Conservation (phyloP, 2,888 invertebrate species). For the Cephus pygmeus region DNA sequence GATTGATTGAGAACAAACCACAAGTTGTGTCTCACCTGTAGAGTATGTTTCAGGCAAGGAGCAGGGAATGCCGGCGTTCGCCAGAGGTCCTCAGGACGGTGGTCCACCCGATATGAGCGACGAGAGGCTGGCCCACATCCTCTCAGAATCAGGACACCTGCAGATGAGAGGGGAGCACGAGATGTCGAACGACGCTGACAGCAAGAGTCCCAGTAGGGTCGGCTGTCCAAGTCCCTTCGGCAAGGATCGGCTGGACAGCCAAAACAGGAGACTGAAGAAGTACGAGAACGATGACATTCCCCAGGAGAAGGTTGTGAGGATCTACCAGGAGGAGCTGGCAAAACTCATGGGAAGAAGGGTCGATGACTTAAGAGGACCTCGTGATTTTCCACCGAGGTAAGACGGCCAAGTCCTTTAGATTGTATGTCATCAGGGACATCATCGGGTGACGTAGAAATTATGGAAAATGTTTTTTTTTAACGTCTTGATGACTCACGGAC, state of each 20-base stretch:
- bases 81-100: constrained; percentile 70
- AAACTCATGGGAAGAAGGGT: constrained; percentile 88
- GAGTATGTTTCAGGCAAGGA: constrained; percentile 80
- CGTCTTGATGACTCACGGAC: too few relatives aligned
- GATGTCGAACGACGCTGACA: constrained; percentile 74
- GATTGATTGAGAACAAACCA: constrained; percentile 60
- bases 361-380: constrained; percentile 79
- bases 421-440: too few relatives aligned
- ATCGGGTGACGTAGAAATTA: too few relatives aligned
- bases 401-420: constrained; percentile 33
- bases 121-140: constrained; percentile 92
- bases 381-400: constrained; percentile 85
- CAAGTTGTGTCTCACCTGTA: constrained; percentile 66
- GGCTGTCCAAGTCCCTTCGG: constrained; percentile 87
- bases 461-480: too few relatives aligned
- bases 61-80: constrained; percentile 82
- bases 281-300: constrained; percentile 95
- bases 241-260: constrained; percentile 70
- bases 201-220: constrained; percentile 81
- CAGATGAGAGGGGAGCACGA: constrained; percentile 76
- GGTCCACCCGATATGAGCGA: constrained; percentile 85
- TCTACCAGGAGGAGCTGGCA: constrained; percentile 94
- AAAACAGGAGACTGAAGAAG: constrained; percentile 82
- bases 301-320: constrained; percentile 94
- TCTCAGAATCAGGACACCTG: constrained; percentile 91